phyloP scores from a whole-genome alignment of 1,140 invertebrate species.

The Archivesica marissinica region DNA sequence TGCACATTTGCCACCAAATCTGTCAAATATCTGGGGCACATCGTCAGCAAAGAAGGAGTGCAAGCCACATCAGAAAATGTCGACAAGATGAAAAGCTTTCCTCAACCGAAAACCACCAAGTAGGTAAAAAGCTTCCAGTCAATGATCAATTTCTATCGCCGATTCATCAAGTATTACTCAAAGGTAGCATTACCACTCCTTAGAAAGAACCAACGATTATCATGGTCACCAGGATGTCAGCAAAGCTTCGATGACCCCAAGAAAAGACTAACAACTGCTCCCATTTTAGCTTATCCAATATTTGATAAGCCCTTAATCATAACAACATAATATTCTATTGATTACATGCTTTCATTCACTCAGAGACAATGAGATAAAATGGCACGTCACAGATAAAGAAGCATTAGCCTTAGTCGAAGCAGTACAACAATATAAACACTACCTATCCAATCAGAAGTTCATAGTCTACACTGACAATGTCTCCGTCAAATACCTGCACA shows the following conservation, averaged over 20 bases:
- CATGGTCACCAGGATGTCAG: background rate
- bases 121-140: constrained; percentile 13
- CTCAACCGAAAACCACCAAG: background rate
- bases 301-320: constrained; percentile 74
- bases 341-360: background rate
- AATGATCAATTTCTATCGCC: background rate
- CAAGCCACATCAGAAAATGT: background rate
- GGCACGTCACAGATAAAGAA: constrained; percentile 9
- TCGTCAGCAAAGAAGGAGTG: background rate
- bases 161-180: background rate
- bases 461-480: constrained; percentile 17
- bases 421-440: background rate
- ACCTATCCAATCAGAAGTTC: background rate
- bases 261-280: background rate
- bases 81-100: background rate
- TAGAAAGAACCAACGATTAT: background rate
- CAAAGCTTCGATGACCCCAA: background rate
- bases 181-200: background rate
- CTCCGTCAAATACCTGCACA: constrained; percentile 48
- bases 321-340: background rate
- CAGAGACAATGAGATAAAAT: constrained; percentile 76
- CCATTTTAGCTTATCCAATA: constrained; percentile 45
- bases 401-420: background rate
- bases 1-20: constrained; percentile 60
- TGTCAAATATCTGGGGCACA: background rate